Conservation (phyloP, 23 tunicate genomes). For the Phallusia fumigata region DNA sequence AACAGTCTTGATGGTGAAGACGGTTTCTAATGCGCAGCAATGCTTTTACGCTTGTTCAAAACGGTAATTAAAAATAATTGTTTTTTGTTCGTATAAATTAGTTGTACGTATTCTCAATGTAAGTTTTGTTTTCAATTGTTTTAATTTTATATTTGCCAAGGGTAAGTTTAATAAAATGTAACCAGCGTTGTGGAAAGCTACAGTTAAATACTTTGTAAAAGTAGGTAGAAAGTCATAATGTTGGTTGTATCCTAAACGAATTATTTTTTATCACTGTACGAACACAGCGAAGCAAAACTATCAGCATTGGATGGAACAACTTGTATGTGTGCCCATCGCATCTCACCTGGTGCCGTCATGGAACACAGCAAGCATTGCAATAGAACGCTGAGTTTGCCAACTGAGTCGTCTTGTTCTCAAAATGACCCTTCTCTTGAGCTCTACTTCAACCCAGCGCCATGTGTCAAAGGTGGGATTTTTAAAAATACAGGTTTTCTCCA, state of each 20-base stretch:
- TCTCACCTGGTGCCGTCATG: not conserved
- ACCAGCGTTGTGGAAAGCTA: no score
- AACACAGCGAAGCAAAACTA: not conserved
- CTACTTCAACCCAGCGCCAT: not conserved
- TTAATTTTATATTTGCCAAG: no score
- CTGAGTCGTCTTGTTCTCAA: not conserved
- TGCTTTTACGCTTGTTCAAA: conserved; percentile 4
- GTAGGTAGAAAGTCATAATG: no score
- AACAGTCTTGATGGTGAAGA: not conserved
- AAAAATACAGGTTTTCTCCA: not conserved
- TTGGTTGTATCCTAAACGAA: no score
- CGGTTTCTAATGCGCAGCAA: not conserved
- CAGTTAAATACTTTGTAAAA: no score
- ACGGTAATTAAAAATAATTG: not conserved
- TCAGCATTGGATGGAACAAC: not conserved
- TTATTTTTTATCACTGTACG: no score
- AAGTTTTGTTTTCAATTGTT: no score
- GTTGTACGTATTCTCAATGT: no score
- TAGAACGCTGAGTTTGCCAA: not conserved
- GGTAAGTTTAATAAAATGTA: no score
- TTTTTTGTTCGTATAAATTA: no score
- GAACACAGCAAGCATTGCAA: not conserved
- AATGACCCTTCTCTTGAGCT: not conserved
- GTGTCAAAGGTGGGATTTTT: not conserved
- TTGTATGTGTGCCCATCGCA: not conserved